Percentiles rank a stretch among this genome's conserved stretches.
phyloP scores from a whole-genome alignment of 1,140 invertebrate genomes.

The Drosophila eugracilis region DNA sequence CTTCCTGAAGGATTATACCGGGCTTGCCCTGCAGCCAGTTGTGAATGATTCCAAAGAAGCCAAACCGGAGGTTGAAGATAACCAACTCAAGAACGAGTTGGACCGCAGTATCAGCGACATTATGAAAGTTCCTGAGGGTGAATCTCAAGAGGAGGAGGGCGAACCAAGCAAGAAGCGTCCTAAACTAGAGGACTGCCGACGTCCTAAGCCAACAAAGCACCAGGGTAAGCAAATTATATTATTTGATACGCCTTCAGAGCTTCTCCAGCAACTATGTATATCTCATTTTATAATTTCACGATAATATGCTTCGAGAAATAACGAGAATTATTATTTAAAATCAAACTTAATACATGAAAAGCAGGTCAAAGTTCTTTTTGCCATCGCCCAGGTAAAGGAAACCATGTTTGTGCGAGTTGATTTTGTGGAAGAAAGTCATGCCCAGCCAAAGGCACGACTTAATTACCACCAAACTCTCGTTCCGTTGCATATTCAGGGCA shows the following conservation, averaged over 20 bases:
- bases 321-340: slow-evolving; percentile 21
- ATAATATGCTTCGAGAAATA: slow-evolving; percentile 1
- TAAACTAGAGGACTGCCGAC: slow-evolving; percentile 49
- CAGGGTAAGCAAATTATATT: slow-evolving; percentile 50
- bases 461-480: slow-evolving; percentile 87
- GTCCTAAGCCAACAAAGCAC: slow-evolving; percentile 35
- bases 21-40: slow-evolving; percentile 66
- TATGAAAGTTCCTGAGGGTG: slow-evolving; percentile 13
- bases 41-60: slow-evolving; percentile 3
- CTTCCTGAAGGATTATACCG: slow-evolving; percentile 91
- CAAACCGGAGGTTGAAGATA: slow-evolving; percentile 19
- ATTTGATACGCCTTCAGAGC: neutral
- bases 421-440: slow-evolving; percentile 89
- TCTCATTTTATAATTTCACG: neutral
- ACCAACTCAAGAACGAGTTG: slow-evolving; percentile 12
- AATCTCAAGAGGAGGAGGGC: neutral
- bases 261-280: too few species aligned
- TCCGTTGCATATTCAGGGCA: slow-evolving; percentile 86
- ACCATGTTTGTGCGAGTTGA: slow-evolving; percentile 88
- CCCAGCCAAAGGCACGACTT: slow-evolving; percentile 91
- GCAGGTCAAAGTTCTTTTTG: slow-evolving; percentile 89
- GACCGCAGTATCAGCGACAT: slow-evolving; percentile 37
- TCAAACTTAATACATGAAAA: slow-evolving; percentile 87
- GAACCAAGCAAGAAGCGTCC: slow-evolving; percentile 61
- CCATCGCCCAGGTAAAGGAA: slow-evolving; percentile 91